These are phyloP conservation scores for Macrotis lagotis DNA, from an alignment of 2,113 vertebrate species.

Conservation along the genomic window DNA sequence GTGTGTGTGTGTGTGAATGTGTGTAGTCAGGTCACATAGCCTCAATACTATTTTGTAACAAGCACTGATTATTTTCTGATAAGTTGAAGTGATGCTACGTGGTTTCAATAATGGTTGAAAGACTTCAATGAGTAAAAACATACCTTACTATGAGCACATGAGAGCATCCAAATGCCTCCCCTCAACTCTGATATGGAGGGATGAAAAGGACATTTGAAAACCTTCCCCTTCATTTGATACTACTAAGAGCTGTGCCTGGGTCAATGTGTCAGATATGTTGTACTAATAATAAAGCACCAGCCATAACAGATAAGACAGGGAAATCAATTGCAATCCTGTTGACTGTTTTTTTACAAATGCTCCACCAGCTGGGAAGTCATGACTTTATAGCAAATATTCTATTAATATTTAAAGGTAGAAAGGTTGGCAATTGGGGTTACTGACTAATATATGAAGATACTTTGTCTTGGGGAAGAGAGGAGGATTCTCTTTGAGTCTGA, in stretches of 20 bases:
- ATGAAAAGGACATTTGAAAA: background rate
- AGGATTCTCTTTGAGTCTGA: slow-evolving; percentile 66
- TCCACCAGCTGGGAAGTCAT: slow-evolving; percentile 70
- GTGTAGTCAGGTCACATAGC: slow-evolving; percentile 24
- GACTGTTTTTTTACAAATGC: slow-evolving; percentile 75
- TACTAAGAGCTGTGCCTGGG: background rate
- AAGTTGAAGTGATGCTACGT: background rate
- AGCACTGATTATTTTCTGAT: background rate
- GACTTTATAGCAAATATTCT: slow-evolving; percentile 63
- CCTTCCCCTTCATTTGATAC: background rate
- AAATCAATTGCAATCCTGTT: slow-evolving; percentile 81
- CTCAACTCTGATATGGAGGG: background rate
- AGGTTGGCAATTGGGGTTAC: slow-evolving; percentile 73
- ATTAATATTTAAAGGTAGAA: slow-evolving; percentile 80
- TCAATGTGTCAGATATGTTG: slow-evolving; percentile 59
- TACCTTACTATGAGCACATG: background rate
- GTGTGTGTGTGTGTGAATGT: too few relatives aligned
- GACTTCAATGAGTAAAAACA: background rate
- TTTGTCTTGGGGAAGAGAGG: slow-evolving; percentile 69
- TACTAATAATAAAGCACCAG: slow-evolving; percentile 66
- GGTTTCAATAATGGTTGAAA: background rate
- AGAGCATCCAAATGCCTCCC: background rate
- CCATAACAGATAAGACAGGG: slow-evolving; percentile 74
- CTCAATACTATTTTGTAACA: accelerated
- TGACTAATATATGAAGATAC: slow-evolving; percentile 80